Conservation (phyloP, 2,888 invertebrate genomes). For the Luffia ferchaultella region DNA sequence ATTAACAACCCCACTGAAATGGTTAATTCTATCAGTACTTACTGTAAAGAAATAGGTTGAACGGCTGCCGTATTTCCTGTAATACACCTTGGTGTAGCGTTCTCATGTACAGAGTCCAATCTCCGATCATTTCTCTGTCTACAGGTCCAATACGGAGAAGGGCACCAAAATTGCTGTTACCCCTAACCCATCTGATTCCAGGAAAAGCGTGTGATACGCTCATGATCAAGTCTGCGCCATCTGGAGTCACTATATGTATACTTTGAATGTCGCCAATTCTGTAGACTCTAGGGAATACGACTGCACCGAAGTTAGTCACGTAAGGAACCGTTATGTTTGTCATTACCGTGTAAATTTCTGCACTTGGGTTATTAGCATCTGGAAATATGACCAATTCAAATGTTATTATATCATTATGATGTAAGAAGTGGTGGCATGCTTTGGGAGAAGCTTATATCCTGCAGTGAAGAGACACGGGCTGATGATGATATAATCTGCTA, state of each 20-base stretch:
- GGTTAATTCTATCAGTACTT: too few relatives aligned
- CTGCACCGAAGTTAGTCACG: not conserved
- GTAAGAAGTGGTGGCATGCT: too few relatives aligned
- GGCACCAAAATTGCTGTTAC: constrained; percentile 9
- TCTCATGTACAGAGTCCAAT: constrained; percentile 1
- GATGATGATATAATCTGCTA: too few relatives aligned
- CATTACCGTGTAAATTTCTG: too few relatives aligned
- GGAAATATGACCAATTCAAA: too few relatives aligned
- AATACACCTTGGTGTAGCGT: not conserved
- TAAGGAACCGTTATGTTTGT: too few relatives aligned
- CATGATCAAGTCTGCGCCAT: not conserved
- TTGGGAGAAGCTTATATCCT: too few relatives aligned
- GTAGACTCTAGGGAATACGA: not conserved
- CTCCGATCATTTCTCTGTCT: constrained; percentile 8
- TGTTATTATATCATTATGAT: too few relatives aligned
- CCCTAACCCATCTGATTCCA: constrained; percentile 6
- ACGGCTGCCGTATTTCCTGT: constrained; percentile 1
- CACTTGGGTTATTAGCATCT: too few relatives aligned
- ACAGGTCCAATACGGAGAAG: constrained; percentile 9
- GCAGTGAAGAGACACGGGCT: too few relatives aligned
- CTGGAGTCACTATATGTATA: not conserved
- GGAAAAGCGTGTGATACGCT: not conserved
- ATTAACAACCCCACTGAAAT: too few relatives aligned
- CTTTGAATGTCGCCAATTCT: not conserved
- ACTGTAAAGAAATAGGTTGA: not conserved